phyloP scores from a whole-genome alignment of 2,797 vertebrate genomes.

The Sebastes trivittatus region DNA sequence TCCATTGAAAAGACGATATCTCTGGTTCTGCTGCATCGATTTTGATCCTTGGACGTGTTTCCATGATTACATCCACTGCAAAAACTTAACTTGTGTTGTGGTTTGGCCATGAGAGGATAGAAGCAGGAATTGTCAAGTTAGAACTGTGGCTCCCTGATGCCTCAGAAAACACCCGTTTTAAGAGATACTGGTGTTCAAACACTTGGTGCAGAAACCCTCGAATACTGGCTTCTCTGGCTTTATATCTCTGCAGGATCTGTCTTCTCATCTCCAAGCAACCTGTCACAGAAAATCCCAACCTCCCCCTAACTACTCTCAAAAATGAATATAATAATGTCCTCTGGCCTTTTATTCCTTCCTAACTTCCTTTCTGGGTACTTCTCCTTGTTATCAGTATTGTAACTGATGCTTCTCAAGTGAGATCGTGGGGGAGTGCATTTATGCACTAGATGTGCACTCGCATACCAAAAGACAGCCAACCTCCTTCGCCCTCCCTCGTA shows the following conservation, averaged over 20 bases:
- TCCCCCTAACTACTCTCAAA: background rate
- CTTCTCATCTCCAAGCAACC: background rate
- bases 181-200: background rate
- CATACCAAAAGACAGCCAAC: background rate
- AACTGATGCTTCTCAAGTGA: background rate
- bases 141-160: background rate
- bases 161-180: background rate
- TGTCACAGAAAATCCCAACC: background rate
- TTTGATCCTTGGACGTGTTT: background rate
- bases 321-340: background rate
- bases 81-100: fast-evolving
- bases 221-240: background rate
- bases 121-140: background rate
- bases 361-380: background rate
- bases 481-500: background rate
- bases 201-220: background rate
- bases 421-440: background rate
- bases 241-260: background rate
- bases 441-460: background rate
- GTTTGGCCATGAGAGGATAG: background rate
- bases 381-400: background rate
- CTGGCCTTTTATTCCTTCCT: background rate
- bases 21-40: background rate
- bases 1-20: background rate
- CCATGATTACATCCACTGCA: background rate